A percentile compares a stretch with the other conserved stretches of the same genome.
Evolutionary conservation across 2,113 vertebrate species (phyloP).

Genomic region (Alligator mississippiensis): DNA sequence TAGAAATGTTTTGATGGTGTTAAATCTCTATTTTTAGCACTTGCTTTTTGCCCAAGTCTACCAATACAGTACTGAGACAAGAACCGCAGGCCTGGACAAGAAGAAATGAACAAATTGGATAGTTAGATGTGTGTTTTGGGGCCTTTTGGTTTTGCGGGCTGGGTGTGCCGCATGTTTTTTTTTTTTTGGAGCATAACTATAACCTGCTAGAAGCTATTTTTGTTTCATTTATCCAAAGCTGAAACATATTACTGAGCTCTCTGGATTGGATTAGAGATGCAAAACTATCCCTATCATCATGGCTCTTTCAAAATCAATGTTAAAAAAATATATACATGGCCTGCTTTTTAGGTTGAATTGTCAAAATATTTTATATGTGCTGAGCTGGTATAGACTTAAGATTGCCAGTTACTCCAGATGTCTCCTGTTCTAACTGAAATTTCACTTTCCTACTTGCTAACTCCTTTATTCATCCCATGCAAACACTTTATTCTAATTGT

Average conservation of each 20-base stretch:
- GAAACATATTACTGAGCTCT: constrained; percentile 47
- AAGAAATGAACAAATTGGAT: constrained; percentile 2
- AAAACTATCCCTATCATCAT: not conserved
- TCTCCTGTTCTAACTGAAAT: not conserved
- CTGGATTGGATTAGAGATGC: constrained; percentile 57
- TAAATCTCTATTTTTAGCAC: too few species aligned
- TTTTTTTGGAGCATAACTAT: constrained; percentile 15
- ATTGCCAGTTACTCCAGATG: constrained; percentile 42
- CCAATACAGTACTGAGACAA: not conserved
- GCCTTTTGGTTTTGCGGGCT: too few species aligned
- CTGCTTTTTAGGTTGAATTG: constrained; percentile 40
- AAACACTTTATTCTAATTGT: not conserved
- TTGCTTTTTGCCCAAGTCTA: too few species aligned
- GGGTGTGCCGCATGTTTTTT: not conserved
- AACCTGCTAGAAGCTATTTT: constrained; percentile 57
- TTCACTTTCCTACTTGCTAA: not conserved
- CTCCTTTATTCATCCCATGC: constrained; percentile 2
- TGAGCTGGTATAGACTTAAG: not conserved
- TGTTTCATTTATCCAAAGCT: constrained; percentile 48
- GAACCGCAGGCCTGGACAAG: not conserved
- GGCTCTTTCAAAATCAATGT: not conserved
- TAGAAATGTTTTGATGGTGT: too few species aligned
- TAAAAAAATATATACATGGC: not conserved
- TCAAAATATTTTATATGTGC: constrained; percentile 49
- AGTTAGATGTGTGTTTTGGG: not conserved